These are phyloP conservation scores for Manis crassicaudata DNA, from an alignment of 2,797 vertebrate genomes.

Conservation along the genomic window DNA sequence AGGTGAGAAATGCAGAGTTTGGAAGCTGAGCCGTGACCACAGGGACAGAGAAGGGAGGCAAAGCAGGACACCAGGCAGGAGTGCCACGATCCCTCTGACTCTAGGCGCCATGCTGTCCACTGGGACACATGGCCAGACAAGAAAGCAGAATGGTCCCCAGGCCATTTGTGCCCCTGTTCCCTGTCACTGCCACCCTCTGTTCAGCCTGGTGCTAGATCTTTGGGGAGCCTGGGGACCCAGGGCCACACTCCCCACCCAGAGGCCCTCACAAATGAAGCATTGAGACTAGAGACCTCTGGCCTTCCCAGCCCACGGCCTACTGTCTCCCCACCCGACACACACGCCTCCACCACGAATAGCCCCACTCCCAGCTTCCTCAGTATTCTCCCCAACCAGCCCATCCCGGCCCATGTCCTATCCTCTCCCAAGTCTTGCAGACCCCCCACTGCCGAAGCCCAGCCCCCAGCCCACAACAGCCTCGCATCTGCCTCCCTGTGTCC, in stretches of 20 bases:
- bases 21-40: background rate
- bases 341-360: accelerated
- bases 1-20: background rate
- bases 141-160: background rate
- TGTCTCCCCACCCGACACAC: accelerated
- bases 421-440: background rate
- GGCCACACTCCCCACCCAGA: background rate
- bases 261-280: background rate
- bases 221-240: background rate
- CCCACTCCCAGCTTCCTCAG: accelerated
- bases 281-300: background rate
- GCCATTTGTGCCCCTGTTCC: background rate
- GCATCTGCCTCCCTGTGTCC: accelerated
- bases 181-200: background rate
- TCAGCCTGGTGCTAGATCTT: background rate
- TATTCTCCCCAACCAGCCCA: background rate
- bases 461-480: accelerated
- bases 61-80: accelerated
- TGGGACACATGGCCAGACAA: background rate
- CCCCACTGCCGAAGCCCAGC: background rate
- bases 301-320: background rate
- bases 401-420: background rate
- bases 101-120: no score
- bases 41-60: background rate
- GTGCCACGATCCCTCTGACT: background rate